Base-by-base conservation (phyloP, 2,888 invertebrate genomes). In the Alsophila aescularia region DNA sequence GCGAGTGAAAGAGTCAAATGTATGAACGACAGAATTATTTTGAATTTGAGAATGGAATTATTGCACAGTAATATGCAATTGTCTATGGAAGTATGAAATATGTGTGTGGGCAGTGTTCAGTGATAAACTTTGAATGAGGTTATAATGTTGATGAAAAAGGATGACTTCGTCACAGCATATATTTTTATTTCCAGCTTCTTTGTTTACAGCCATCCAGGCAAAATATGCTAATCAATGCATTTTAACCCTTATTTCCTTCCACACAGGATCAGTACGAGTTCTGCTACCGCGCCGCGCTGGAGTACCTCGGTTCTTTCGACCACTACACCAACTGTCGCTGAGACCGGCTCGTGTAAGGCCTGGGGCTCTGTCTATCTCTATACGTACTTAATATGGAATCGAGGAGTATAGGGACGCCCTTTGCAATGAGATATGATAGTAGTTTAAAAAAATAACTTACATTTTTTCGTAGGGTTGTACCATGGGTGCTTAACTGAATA, bases 191-290 rank as follows among this genome's bases (percentile, higher is more conserved):
- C n/a, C n/a, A n/a, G n/a, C n/a, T n/a, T n/a, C n/a, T n/a, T n/a
- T n/a, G n/a, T n/a, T n/a, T n/a, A n/a, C n/a, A n/a, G n/a, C n/a
- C n/a, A n/a, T n/a, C n/a, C n/a, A n/a, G n/a, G n/a, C n/a, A n/a
- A n/a, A n/a, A n/a, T n/a, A n/a, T 18, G 18, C 18, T 5, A 18
- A 18, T 18, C 18, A 18, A 24, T 10, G 29, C 10, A 6, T 29
- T 10, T 29, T 29, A 8, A n/a, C 10, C 9, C 29, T 4, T 10
- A 2, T 41, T 39, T 21, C 50, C 48, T 69, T 62, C 69, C 69
- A 83, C 87, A 24, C 90, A 98, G 97, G 99, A 99, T 93, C 99
- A 99, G 92, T 99, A 99, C 92, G 98, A 99, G 90, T 99, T 99
- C 93, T 99, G 99, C 92, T 99, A 99, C 92, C 96, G 98, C 74